Conservation (phyloP, 2,113 vertebrate species). For the Melanocharis versteri region DNA sequence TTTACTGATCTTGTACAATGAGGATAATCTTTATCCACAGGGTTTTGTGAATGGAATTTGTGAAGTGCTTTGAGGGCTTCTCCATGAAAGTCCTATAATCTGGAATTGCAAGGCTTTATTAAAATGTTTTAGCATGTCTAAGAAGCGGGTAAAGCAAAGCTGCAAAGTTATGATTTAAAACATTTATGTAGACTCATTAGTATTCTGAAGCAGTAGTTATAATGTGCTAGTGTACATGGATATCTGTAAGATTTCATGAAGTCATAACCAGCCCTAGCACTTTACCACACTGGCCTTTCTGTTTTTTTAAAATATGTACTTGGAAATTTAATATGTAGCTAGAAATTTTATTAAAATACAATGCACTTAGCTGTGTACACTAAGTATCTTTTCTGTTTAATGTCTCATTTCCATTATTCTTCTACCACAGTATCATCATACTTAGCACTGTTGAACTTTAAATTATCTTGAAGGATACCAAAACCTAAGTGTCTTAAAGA, state of each 20-base stretch:
- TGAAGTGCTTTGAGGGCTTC: constrained; percentile 4
- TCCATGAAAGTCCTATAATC: constrained; percentile 11
- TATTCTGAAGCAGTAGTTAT: background rate
- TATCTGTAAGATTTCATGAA: background rate
- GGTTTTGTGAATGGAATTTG: constrained; percentile 54
- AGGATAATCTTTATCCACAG: constrained; percentile 41
- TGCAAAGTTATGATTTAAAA: background rate
- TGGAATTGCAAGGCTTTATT: constrained; percentile 21
- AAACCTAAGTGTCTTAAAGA: background rate
- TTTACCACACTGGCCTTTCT: background rate
- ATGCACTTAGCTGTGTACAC: background rate
- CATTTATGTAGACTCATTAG: background rate
- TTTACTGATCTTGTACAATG: constrained; percentile 19
- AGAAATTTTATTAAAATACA: background rate
- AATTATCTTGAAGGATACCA: background rate
- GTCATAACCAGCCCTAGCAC: background rate
- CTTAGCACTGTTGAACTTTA: background rate
- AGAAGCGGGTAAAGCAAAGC: constrained; percentile 3
- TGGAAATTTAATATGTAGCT: background rate
- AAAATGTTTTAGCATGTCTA: background rate
- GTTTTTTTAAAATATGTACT: rapidly evolving
- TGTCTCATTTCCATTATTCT: background rate
- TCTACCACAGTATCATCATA: background rate
- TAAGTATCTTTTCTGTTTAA: background rate
- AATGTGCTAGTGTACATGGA: background rate